phyloP scores from a whole-genome alignment of 2,113 vertebrate species.

The Cygnus atratus region DNA sequence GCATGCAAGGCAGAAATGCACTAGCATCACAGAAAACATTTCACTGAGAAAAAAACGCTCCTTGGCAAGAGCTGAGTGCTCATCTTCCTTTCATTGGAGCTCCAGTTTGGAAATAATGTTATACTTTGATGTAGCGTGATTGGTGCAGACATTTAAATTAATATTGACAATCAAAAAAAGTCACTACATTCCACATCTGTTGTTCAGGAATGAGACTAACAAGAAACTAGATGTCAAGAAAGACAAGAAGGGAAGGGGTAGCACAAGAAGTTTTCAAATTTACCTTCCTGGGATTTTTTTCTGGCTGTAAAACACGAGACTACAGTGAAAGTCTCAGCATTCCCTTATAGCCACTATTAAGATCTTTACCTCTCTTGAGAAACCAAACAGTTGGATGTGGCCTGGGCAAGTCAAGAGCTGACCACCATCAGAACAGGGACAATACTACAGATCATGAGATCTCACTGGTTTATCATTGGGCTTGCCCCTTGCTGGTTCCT shows the following conservation, averaged over 20 bases:
- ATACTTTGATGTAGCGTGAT: background rate
- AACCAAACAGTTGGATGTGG: background rate
- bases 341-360: accelerated
- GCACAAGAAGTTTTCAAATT: background rate
- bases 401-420: background rate
- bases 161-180: background rate
- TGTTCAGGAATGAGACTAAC: background rate
- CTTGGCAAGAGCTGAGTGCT: background rate
- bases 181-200: background rate
- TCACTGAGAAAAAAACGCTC: background rate
- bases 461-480: background rate
- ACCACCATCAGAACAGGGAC: background rate
- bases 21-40: background rate
- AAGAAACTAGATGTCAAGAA: background rate
- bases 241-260: background rate
- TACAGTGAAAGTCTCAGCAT: accelerated
- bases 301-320: background rate
- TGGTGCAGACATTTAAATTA: background rate
- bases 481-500: background rate
- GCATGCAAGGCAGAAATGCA: background rate
- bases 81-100: background rate
- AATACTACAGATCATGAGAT: background rate
- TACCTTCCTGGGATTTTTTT: background rate
- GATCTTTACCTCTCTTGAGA: background rate
- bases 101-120: background rate